phyloP scores from a whole-genome alignment of 92 coral and sea anemone species.

The Phenganax stokvisi region DNA sequence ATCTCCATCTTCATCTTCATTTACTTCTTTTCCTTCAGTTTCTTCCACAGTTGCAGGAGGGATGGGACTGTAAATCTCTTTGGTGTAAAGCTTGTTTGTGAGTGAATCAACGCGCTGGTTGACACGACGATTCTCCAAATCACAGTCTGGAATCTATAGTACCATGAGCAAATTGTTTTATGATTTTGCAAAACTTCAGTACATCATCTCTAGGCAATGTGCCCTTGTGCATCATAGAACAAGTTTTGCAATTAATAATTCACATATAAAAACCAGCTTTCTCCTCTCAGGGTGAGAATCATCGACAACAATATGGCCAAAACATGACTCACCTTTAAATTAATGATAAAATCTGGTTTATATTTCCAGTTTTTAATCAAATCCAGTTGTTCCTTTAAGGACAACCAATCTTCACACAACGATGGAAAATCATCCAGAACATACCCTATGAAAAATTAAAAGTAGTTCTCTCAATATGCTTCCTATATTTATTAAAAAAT shows the following conservation, averaged over 20 bases:
- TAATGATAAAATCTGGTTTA: constrained; percentile 85
- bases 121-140: constrained; percentile 74
- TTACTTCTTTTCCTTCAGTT: constrained; percentile 59
- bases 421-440: constrained; percentile 97
- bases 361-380: constrained; percentile 76
- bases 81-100: constrained; percentile 75
- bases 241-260: no score
- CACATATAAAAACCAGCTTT: no score
- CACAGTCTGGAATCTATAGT: constrained; percentile 82
- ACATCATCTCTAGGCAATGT: no score
- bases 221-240: no score
- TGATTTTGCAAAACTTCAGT: background rate
- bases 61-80: constrained; percentile 68
- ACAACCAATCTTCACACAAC: constrained; percentile 89
- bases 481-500: background rate
- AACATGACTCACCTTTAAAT: constrained; percentile 58
- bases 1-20: constrained; percentile 52
- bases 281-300: no score
- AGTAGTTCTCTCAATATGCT: background rate
- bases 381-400: constrained; percentile 93
- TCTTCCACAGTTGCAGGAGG: constrained; percentile 30
- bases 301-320: no score
- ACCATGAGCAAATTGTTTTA: background rate
- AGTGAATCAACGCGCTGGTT: constrained; percentile 85
- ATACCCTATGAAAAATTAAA: constrained; percentile 55